Percentiles rank a stretch among this genome's conserved stretches.
These are phyloP conservation scores for Siniperca undulata DNA, from an alignment of 2,797 vertebrate species.

Conservation along the genomic window DNA sequence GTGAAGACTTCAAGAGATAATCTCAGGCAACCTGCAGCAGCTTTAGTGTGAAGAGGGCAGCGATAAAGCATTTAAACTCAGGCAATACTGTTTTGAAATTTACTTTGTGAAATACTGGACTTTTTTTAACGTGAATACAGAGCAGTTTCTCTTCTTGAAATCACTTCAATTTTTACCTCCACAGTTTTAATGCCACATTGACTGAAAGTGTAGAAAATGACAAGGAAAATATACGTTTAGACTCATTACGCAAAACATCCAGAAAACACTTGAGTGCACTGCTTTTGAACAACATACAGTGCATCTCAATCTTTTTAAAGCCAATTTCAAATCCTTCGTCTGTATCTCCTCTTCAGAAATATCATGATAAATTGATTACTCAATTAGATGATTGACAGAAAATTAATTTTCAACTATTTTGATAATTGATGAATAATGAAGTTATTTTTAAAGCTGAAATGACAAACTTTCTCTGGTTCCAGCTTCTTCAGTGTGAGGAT, in stretches of 20 bases:
- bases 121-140: not conserved
- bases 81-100: not conserved
- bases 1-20: slow-evolving; percentile 81
- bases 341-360: not conserved
- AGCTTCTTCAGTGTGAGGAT: not conserved
- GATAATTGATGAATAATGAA: not conserved
- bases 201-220: too few species aligned
- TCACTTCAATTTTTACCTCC: not conserved
- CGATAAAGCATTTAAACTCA: slow-evolving; percentile 66
- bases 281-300: not conserved
- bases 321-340: not conserved
- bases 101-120: not conserved
- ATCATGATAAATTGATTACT: not conserved
- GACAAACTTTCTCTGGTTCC: not conserved
- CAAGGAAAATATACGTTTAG: not conserved
- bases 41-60: not conserved
- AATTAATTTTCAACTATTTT: too few species aligned
- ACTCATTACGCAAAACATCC: too few species aligned
- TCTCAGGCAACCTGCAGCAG: slow-evolving; percentile 9
- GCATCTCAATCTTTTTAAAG: not conserved
- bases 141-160: not conserved
- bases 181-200: not conserved
- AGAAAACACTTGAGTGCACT: too few species aligned
- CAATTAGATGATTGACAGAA: too few species aligned
- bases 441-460: not conserved